These are phyloP conservation scores for Leptestheria dahalacensis DNA, from an alignment of 1,140 invertebrate genomes.

Conservation along the genomic window DNA sequence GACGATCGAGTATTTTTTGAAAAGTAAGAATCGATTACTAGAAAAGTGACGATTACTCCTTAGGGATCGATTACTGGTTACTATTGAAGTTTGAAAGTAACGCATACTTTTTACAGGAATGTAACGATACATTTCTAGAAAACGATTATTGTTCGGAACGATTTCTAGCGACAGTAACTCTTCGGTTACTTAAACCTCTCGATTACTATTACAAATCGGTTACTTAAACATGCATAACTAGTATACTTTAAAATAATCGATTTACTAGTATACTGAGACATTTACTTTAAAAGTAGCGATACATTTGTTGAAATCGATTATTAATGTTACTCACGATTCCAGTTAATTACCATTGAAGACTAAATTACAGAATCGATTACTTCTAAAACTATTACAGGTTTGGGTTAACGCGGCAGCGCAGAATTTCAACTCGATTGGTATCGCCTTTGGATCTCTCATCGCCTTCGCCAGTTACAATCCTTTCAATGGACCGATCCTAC, in stretches of 20 bases:
- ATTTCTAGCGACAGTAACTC: background rate
- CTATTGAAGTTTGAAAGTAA: too few species aligned
- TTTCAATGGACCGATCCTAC: constrained; percentile 75
- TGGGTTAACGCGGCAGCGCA: constrained; percentile 85
- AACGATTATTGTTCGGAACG: too few species aligned
- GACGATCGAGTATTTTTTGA: too few species aligned
- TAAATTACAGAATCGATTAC: constrained; percentile 10
- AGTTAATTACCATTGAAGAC: constrained; percentile 12
- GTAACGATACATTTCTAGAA: too few species aligned
- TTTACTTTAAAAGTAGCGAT: background rate
- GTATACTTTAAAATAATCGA: too few species aligned
- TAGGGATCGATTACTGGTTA: too few species aligned
- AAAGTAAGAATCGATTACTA: too few species aligned
- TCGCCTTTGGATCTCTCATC: constrained; percentile 82
- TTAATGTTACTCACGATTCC: constrained; percentile 14
- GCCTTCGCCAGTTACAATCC: constrained; percentile 90
- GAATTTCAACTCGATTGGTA: constrained; percentile 83
- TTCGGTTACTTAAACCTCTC: background rate
- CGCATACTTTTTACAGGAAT: too few species aligned
- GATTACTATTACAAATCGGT: background rate
- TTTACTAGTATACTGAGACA: background rate
- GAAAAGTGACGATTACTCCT: too few species aligned
- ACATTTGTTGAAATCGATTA: background rate
- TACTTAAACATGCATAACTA: too few species aligned
- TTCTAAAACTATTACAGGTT: constrained; percentile 47